Conservation (phyloP, 2,888 invertebrate genomes). For the Drosophila mulleri region DNA sequence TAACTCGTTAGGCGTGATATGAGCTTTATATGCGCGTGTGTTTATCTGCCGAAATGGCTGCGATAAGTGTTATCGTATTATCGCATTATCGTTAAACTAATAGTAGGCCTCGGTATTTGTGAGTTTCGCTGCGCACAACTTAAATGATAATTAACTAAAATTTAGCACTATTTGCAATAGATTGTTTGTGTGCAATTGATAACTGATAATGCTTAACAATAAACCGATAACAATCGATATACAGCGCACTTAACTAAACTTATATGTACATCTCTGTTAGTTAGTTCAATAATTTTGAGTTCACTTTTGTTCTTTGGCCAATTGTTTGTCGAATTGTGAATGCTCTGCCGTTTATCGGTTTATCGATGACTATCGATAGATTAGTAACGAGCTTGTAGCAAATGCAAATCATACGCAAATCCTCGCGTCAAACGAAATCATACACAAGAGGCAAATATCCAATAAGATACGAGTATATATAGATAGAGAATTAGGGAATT, state of each 20-base stretch:
- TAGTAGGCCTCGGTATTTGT: constrained; percentile 30
- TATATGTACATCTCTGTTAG: constrained; percentile 24
- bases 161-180: background rate
- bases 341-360: constrained; percentile 56
- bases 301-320: constrained; percentile 48
- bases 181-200: constrained; percentile 41
- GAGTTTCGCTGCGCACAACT: constrained; percentile 57
- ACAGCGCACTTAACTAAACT: constrained; percentile 55
- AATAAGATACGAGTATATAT: constrained; percentile 20
- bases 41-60: constrained; percentile 6
- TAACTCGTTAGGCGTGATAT: constrained; percentile 42
- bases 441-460: constrained; percentile 73
- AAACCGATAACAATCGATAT: constrained; percentile 70
- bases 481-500: constrained; percentile 8
- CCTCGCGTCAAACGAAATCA: constrained; percentile 56
- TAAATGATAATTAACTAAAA: constrained; percentile 37
- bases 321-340: constrained; percentile 57
- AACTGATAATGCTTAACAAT: constrained; percentile 35
- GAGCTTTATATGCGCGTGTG: constrained; percentile 8
- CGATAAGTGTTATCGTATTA: constrained; percentile 23
- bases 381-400: constrained; percentile 69
- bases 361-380: constrained; percentile 68
- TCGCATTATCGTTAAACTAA: constrained; percentile 29
- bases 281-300: background rate
- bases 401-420: constrained; percentile 73